Percentiles rank a stretch among this genome's conserved stretches.
These are phyloP conservation scores for Dryobates pubescens DNA, from an alignment of 2,797 vertebrate genomes.

Conservation along the genomic window DNA sequence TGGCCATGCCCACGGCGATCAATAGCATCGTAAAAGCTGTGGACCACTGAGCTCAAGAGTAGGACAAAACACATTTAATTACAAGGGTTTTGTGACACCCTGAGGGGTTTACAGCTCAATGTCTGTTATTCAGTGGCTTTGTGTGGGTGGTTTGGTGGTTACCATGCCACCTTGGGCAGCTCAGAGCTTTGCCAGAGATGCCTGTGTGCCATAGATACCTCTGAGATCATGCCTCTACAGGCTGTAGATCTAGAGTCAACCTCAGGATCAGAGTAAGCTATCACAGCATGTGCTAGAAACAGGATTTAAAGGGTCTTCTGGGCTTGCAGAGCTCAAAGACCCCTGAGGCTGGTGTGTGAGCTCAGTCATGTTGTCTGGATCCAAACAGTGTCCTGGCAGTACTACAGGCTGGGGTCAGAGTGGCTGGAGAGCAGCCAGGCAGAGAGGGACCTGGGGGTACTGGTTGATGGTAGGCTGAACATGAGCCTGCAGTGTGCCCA, in stretches of 20 bases:
- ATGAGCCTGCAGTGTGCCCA: no score
- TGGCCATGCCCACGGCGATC: not conserved
- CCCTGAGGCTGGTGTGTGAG: not conserved
- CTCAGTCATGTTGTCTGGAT: rapidly evolving
- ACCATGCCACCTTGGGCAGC: not conserved
- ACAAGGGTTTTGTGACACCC: not conserved
- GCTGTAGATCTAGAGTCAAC: not conserved
- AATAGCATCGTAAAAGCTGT: not conserved
- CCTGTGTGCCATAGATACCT: not conserved
- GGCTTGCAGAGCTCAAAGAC: not conserved
- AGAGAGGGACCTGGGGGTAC: no score
- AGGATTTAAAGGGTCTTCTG: not conserved
- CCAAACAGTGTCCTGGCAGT: not conserved
- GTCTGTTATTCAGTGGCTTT: not conserved
- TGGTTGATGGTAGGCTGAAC: no score
- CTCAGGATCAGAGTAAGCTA: not conserved
- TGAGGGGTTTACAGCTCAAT: not conserved
- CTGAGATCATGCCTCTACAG: not conserved
- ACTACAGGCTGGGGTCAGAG: no score
- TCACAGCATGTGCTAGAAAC: not conserved
- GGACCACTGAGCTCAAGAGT: not conserved
- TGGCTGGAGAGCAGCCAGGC: no score
- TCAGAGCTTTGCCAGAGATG: not conserved
- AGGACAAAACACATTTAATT: not conserved
- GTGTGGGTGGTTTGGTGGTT: not conserved